Evolutionary conservation across 2,797 vertebrate species (phyloP), one percentile per base, ranked within the genome.

Genomic region (Phalloptychus januarius): DNA sequence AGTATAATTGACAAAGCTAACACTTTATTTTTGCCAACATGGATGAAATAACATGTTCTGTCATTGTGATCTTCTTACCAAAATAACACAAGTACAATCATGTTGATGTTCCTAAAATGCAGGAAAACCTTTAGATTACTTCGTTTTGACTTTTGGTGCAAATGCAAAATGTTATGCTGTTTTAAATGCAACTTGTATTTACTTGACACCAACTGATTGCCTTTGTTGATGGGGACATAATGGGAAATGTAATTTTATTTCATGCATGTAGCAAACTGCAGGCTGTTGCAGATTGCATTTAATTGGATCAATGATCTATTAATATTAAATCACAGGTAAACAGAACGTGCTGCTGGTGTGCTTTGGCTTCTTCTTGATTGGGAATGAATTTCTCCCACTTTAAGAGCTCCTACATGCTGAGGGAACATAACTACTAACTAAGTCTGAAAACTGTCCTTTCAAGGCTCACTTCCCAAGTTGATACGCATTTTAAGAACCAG

Each of bases 261-360:
- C 44, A 48, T 33, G n/a, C 23, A 20, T 46, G 70, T 28, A 71
- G 20, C n/a, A 71, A 71, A 71, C 44, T 18, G 31, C 44, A 71
- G 28, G 16, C 16, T 71, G 6, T 48, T 33, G 20, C 63, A 25
- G 23, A 3, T 40, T 67, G 20, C 36, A 67, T 4, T 40, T 70
- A 33, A 71, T 46, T 71, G 28, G n/a, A 48, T 46, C 44, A 71
- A 71, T 46, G 45, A 46, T 46, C 28, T 71, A 50, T 72, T 13
- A 13, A 72, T 38, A 72, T 36, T 50, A 52, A 38, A 38, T 52
- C 8, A 25, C 46, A 72, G 71, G 28, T 72, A 25, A 70, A 45
- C n/a, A 70, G 40, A 42, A 44, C 2, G 2, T 15, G 16, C 40
- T 2, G 25, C 25, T 44, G 67, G 12, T 28, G 7, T 7, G 42